A percentile compares a stretch with the other conserved stretches of the same genome.
These are phyloP conservation scores for Drosophila prosaltans DNA, from an alignment of 1,140 invertebrate genomes.

Conservation along the genomic window DNA sequence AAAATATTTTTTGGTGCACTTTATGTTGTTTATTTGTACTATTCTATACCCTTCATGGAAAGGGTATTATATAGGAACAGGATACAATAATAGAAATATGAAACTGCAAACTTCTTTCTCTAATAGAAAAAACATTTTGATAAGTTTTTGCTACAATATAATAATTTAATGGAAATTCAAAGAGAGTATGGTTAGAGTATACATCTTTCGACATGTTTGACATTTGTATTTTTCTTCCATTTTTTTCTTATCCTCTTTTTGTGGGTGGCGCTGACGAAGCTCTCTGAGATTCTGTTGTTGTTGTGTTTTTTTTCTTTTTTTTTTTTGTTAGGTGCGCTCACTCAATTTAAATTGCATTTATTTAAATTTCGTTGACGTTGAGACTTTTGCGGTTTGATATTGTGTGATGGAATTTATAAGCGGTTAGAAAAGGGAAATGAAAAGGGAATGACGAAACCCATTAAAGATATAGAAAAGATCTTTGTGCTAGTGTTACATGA, in stretches of 20 bases:
- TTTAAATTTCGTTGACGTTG: constrained; percentile 53
- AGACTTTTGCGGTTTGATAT: constrained; percentile 38
- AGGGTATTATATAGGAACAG: no score
- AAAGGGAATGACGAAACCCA: no score
- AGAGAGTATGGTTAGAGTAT: background rate
- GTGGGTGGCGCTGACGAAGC: constrained; percentile 34
- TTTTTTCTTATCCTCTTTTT: constrained; percentile 4
- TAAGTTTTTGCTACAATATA: no score
- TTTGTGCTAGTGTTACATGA: background rate
- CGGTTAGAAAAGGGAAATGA: background rate
- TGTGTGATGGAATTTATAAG: constrained; percentile 30
- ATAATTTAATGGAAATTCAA: no score
- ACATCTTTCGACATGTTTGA: background rate
- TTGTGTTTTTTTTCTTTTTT: constrained; percentile 29
- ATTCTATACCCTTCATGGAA: background rate
- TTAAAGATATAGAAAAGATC: background rate
- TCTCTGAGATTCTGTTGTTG: constrained; percentile 19
- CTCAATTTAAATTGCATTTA: constrained; percentile 67
- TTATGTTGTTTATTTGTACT: constrained; percentile 21
- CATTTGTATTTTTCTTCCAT: constrained; percentile 20
- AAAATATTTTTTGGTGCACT: constrained; percentile 47
- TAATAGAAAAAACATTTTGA: no score
- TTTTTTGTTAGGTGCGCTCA: constrained; percentile 24
- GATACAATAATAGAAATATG: no score
- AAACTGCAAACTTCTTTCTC: no score